Evolutionary conservation across 1,140 invertebrate genomes (phyloP).

Genomic region (Gryllus bimaculatus): DNA sequence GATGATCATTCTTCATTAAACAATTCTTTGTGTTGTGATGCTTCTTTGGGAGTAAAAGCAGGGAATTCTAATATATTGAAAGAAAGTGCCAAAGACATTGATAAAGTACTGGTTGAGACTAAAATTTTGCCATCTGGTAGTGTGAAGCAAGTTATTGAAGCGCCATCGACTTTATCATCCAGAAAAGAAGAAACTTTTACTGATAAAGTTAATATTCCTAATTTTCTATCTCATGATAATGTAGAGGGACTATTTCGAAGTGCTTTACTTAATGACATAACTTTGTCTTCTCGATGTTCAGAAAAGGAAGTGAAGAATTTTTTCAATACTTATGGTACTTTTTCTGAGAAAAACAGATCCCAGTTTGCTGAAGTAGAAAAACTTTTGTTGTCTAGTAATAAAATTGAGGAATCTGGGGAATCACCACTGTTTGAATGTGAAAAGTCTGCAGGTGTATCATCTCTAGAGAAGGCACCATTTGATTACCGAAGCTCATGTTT

Average conservation of each 20-base stretch:
- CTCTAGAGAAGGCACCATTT: too few relatives aligned
- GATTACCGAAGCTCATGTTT: too few relatives aligned
- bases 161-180: not conserved
- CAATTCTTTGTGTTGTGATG: not conserved
- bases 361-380: slow-evolving; percentile 14
- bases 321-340: slow-evolving; percentile 13
- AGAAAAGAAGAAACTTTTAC: not conserved
- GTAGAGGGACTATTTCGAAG: slow-evolving; percentile 12
- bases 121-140: not conserved
- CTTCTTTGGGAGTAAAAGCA: not conserved
- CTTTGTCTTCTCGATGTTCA: slow-evolving; percentile 14
- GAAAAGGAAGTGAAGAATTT: slow-evolving; percentile 14
- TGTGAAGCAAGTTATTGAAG: not conserved
- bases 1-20: not conserved
- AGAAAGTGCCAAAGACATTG: not conserved
- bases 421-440: not conserved
- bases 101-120: not conserved
- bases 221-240: slow-evolving; percentile 14
- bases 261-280: slow-evolving; percentile 14
- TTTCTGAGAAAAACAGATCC: slow-evolving; percentile 10
- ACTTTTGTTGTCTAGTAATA: slow-evolving; percentile 5
- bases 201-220: slow-evolving; percentile 7
- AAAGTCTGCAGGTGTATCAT: not conserved
- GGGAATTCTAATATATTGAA: not conserved
- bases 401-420: not conserved